phyloP scores from a whole-genome alignment of 2,797 vertebrate genomes.

The Dryobates pubescens region DNA sequence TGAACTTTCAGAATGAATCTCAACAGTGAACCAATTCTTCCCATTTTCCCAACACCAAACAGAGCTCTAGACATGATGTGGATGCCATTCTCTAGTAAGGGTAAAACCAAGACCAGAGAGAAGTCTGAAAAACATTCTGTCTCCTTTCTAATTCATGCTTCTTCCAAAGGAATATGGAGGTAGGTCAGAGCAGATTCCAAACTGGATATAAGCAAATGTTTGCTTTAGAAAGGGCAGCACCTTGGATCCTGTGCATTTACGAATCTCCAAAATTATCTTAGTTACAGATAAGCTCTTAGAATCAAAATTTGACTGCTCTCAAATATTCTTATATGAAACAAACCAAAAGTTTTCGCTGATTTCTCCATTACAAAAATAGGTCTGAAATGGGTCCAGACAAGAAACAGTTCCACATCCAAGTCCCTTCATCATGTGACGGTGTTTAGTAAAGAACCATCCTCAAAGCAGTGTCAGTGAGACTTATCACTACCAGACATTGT shows the following conservation, averaged over 20 bases:
- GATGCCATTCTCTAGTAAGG: not conserved
- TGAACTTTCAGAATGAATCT: slow-evolving; percentile 16
- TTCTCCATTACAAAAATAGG: not conserved
- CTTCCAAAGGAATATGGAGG: not conserved
- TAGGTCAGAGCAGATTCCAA: not conserved
- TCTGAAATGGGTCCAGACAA: not conserved
- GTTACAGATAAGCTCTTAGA: not conserved
- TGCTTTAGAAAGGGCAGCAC: not conserved
- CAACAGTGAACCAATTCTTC: slow-evolving; percentile 16
- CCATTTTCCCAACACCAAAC: not conserved
- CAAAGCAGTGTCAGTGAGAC: not conserved
- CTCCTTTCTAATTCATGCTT: not conserved
- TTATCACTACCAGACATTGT: not conserved
- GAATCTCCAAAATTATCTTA: not conserved
- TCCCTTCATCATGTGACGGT: not conserved
- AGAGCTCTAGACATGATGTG: not conserved
- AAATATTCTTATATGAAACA: not conserved
- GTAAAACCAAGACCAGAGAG: not conserved
- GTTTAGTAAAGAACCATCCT: not conserved
- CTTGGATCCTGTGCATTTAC: not conserved
- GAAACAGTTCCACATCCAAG: not conserved
- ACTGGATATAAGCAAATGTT: not conserved
- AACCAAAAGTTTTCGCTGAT: not conserved
- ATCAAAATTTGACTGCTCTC: not conserved
- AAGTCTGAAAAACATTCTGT: not conserved